These are phyloP conservation scores for Sebastes trivittatus DNA, from an alignment of 2,797 vertebrate genomes.

Conservation along the genomic window DNA sequence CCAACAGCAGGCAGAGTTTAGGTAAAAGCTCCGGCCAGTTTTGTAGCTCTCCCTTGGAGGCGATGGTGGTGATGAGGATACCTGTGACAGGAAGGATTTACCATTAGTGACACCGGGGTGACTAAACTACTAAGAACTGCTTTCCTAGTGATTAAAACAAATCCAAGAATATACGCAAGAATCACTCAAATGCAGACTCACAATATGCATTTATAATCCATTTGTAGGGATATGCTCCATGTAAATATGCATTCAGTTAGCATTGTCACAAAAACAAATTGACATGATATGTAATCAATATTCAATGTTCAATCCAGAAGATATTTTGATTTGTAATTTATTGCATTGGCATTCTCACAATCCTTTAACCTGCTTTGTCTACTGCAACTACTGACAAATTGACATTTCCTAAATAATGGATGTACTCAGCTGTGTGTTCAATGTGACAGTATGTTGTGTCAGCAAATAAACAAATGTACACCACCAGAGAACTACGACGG, in stretches of 20 bases:
- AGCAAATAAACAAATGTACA: not conserved
- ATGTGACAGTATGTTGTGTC: not conserved
- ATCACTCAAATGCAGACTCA: not conserved
- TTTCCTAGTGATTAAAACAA: not conserved
- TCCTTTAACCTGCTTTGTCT: not conserved
- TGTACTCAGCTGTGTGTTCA: not conserved
- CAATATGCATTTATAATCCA: not conserved
- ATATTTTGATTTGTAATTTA: not conserved
- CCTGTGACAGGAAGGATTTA: constrained; percentile 72
- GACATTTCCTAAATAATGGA: not conserved
- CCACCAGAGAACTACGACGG: not conserved
- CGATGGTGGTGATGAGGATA: constrained; percentile 98
- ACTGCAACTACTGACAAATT: not conserved
- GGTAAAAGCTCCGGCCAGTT: constrained; percentile 98
- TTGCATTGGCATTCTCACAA: not conserved
- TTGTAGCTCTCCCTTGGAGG: constrained; percentile 96
- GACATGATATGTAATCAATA: not conserved
- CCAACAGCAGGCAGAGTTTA: constrained; percentile 93
- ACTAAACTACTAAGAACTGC: not conserved
- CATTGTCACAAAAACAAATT: not conserved
- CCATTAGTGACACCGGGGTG: not conserved
- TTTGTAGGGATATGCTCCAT: not conserved
- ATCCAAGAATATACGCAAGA: not conserved
- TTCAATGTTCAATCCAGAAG: not conserved
- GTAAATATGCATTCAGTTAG: no score